phyloP scores from a whole-genome alignment of 1,140 invertebrate species.

The Charaxes varanes region DNA sequence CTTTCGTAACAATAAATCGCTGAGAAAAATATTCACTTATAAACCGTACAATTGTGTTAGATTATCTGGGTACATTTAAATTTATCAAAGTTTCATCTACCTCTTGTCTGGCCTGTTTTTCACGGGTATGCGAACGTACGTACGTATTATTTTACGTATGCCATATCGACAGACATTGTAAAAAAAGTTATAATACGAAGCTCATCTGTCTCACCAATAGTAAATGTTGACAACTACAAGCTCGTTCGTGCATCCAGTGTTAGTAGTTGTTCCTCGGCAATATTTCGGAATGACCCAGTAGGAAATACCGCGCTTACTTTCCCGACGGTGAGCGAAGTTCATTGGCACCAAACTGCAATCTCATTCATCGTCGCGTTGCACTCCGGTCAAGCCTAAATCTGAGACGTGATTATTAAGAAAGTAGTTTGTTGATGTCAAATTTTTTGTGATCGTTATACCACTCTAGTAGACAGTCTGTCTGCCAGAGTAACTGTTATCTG shows the following conservation, averaged over 20 bases:
- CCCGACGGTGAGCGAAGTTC: conserved; percentile 52
- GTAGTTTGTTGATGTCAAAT: conserved; percentile 47
- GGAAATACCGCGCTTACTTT: conserved; percentile 48
- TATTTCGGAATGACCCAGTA: conserved; percentile 57
- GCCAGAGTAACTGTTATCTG: conserved; percentile 1
- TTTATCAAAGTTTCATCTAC: conserved; percentile 12
- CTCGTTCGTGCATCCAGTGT: neutral
- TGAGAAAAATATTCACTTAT: conserved; percentile 21
- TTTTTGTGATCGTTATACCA: conserved; percentile 28
- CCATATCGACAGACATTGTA: too few relatives aligned
- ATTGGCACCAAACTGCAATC: conserved; percentile 40
- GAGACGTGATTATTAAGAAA: conserved; percentile 59
- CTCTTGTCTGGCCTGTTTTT: neutral
- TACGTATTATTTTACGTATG: too few relatives aligned
- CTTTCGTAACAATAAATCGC: conserved; percentile 34
- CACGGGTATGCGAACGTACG: too few relatives aligned
- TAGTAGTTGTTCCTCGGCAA: conserved; percentile 36
- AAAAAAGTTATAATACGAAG: too few relatives aligned
- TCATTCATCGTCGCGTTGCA: conserved; percentile 24
- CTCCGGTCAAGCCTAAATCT: conserved; percentile 47
- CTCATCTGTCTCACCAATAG: too few relatives aligned
- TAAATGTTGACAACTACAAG: too few relatives aligned
- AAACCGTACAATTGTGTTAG: conserved; percentile 20
- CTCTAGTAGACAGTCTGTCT: too few relatives aligned
- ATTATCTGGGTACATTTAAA: conserved; percentile 27